Conservation (phyloP, 2,113 vertebrate genomes). For the Brevimyrus niger region DNA sequence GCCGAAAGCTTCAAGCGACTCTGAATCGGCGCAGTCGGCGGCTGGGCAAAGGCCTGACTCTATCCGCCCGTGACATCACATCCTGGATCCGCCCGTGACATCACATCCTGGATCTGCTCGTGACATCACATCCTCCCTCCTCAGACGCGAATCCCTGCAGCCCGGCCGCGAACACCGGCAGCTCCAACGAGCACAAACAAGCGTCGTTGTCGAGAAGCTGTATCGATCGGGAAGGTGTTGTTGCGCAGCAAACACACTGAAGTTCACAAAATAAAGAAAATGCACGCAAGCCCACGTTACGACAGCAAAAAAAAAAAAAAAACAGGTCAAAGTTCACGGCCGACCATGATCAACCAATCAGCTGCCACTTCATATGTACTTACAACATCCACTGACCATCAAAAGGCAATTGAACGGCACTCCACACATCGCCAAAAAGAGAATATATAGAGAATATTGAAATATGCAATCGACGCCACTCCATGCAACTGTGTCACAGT, state of each 20-base stretch:
- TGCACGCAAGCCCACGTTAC: conserved; percentile 58
- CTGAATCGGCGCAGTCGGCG: conserved; percentile 43
- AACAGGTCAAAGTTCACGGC: conserved; percentile 55
- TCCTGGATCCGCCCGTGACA: background rate
- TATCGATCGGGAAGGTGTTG: background rate
- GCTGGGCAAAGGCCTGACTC: conserved; percentile 46
- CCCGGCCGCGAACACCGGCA: conserved; percentile 38
- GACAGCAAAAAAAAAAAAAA: conserved; percentile 48
- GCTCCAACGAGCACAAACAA: conserved; percentile 10
- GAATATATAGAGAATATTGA: conserved; percentile 29
- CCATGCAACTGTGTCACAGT: conserved; percentile 74
- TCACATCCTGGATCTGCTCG: too few relatives aligned
- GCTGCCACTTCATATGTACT: conserved; percentile 56
- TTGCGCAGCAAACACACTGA: conserved; percentile 44
- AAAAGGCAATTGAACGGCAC: conserved; percentile 58
- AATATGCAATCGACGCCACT: conserved; percentile 53
- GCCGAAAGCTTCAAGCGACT: background rate
- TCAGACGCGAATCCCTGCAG: conserved; percentile 49
- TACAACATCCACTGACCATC: conserved; percentile 58
- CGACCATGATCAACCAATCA: conserved; percentile 57
- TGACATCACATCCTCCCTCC: background rate
- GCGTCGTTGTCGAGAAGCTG: background rate
- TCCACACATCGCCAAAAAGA: conserved; percentile 59
- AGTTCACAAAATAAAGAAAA: conserved; percentile 46
- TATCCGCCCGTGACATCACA: background rate